Conservation (phyloP, 2,797 vertebrate genomes). For the Amphiprion clarkii region DNA sequence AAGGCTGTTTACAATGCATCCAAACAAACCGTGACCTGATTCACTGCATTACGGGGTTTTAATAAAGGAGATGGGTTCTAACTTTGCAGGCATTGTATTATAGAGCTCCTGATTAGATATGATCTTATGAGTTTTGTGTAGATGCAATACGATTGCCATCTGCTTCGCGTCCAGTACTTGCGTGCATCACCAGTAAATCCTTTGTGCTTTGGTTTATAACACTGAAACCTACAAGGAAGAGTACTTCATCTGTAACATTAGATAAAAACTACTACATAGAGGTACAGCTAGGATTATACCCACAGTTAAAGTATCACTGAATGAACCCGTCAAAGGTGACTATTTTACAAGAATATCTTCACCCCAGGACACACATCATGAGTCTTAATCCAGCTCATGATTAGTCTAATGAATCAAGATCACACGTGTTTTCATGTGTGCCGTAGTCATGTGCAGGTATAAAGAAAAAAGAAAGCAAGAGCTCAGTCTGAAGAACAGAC, state of each 20-base stretch:
- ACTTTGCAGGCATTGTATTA: neutral
- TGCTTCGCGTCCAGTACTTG: neutral
- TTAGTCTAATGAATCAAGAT: neutral
- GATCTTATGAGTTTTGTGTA: neutral
- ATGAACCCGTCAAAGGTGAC: neutral
- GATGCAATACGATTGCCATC: neutral
- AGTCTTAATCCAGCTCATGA: neutral
- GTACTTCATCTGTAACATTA: neutral
- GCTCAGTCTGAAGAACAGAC: slow-evolving; percentile 3
- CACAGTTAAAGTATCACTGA: no score
- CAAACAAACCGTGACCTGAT: neutral
- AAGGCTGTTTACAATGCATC: neutral
- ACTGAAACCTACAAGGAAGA: neutral
- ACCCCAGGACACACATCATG: neutral
- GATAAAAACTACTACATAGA: neutral
- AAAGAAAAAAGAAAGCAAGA: neutral
- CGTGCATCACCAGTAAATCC: no score
- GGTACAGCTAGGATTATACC: neutral
- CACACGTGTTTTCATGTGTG: neutral
- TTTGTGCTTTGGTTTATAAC: no score
- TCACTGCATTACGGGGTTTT: neutral
- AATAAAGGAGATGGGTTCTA: neutral
- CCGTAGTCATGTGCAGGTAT: neutral
- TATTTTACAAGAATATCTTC: neutral
- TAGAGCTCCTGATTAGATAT: neutral